Base-by-base conservation (phyloP, 2,113 vertebrate genomes). In the Paracanthobrama guichenoti region DNA sequence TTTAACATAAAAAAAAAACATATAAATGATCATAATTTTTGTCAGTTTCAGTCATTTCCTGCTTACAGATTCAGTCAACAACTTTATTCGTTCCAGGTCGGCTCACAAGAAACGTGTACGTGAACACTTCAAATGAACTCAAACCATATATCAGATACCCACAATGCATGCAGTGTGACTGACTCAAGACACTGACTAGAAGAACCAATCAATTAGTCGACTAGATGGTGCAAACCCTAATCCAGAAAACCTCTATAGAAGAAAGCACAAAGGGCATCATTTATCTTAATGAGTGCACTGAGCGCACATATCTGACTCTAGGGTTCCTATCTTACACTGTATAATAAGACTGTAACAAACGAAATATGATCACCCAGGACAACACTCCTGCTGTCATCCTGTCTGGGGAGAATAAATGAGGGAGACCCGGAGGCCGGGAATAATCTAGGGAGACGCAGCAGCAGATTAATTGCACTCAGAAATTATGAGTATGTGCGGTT, bases 391-490 rank as follows among this genome's bases (percentile, higher is more conserved):
- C 77, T 87, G 86, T 72, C 69, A 76, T 80, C 35, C 50, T 35
- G 26, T 84, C 77, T 66, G 31, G 57, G 22, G 60, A 75, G 64
- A 81, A 73, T 60, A 57, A 77, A 81, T 81, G 60, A 77, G 28
- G 42, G 59, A 81, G 66, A 79, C 74, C 77, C 69, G 44, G 24
- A 75, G 57, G 46, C 79, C 67, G 28, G 22, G 66, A 50, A 79
- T 83, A 79, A 79, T 74, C 24, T 72, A 85, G 31, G 13, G 83
- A 55, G 50, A 82, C n/a, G 35, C 55, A 66, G 66, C 74, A 82
- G 46, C 77, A 86, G 79, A 86, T 77, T 35, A 86, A 71, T 67
- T 81, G 78, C 73, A 71, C 78, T 57, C 78, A 78, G 55, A 73
- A 84, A 79, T 84, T 81, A 71, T 84, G 42, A 46, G 28, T 26